Conservation (phyloP, 2,888 invertebrate species). For the Pogonocherus hispidulus region DNA sequence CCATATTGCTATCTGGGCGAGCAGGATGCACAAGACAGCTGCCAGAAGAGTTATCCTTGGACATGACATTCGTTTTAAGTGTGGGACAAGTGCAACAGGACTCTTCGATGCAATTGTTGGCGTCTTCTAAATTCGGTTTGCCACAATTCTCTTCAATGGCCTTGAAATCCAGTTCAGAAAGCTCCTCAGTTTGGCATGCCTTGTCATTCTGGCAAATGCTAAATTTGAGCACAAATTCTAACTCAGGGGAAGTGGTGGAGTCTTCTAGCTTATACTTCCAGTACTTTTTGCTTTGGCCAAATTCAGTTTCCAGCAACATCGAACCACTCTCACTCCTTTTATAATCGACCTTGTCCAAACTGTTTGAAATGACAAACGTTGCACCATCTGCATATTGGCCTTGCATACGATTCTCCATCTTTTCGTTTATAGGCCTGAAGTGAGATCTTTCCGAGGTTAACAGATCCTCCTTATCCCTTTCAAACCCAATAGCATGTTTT, state of each 20-base stretch:
- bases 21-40: constrained; percentile 31
- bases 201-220: constrained; percentile 74
- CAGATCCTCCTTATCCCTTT: constrained; percentile 76
- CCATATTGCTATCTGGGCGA: constrained; percentile 41
- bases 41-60: constrained; percentile 27
- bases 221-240: constrained; percentile 77
- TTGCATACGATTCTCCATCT: constrained; percentile 67
- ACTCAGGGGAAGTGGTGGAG: constrained; percentile 21
- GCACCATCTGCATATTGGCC: constrained; percentile 77
- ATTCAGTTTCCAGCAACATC: constrained; percentile 72
- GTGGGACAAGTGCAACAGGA: constrained; percentile 36
- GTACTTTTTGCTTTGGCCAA: constrained; percentile 70
- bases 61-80: constrained; percentile 23
- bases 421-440: constrained; percentile 80
- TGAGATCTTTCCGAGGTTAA: constrained; percentile 77
- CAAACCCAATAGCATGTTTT: constrained; percentile 28
- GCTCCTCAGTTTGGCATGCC: constrained; percentile 72
- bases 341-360: constrained; percentile 76
- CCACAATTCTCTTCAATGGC: constrained; percentile 13
- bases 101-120: neutral
- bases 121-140: neutral
- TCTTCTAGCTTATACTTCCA: constrained; percentile 69
- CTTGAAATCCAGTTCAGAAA: constrained; percentile 28
- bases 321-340: constrained; percentile 78
- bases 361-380: constrained; percentile 78